Conservation (phyloP, 2,888 invertebrate genomes). For the Pimpla rufipes region DNA sequence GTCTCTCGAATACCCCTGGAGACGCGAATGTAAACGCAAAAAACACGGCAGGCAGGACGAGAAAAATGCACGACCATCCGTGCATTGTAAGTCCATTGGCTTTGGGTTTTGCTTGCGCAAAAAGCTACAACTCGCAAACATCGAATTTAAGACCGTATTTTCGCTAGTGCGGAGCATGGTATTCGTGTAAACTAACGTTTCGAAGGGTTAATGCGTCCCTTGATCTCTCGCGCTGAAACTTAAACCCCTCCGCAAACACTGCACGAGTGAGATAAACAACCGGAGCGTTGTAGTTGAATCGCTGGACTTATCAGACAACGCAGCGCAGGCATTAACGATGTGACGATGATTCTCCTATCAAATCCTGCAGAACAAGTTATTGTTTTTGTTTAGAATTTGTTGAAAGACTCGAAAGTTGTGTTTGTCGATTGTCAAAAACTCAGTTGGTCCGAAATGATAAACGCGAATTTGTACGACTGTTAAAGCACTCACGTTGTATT, state of each 20-base stretch:
- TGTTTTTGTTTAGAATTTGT: not conserved
- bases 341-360: too few relatives aligned
- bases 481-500: constrained; percentile 9
- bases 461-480: not conserved
- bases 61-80: constrained; percentile 33
- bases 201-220: too few relatives aligned
- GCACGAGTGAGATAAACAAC: too few relatives aligned
- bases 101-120: not conserved
- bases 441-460: not conserved
- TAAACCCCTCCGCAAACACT: too few relatives aligned
- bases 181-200: too few relatives aligned
- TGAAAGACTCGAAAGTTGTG: not conserved
- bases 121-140: not conserved
- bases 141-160: too few relatives aligned
- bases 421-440: not conserved
- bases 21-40: constrained; percentile 34
- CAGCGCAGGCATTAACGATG: too few relatives aligned
- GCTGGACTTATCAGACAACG: too few relatives aligned
- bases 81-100: constrained; percentile 31
- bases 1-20: constrained; percentile 32
- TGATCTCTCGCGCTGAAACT: too few relatives aligned
- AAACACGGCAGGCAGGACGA: constrained; percentile 3
- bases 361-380: not conserved
- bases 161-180: too few relatives aligned
- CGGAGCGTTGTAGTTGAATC: too few relatives aligned